Conservation (phyloP, 2,888 invertebrate species). For the Ptychoptera contaminata region DNA sequence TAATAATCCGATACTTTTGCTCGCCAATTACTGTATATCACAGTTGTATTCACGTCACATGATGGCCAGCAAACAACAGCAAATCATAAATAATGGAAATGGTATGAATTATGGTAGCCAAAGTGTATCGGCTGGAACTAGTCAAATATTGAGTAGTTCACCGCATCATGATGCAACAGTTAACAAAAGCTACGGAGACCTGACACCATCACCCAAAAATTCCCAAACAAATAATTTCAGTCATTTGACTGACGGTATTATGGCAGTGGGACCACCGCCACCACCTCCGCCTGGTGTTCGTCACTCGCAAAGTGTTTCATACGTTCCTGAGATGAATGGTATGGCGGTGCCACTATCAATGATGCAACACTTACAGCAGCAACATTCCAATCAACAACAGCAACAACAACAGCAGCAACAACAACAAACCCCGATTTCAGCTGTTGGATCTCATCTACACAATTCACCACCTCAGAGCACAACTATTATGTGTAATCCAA, state of each 20-base stretch:
- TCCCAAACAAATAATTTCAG: constrained; percentile 12
- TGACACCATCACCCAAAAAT: constrained; percentile 17
- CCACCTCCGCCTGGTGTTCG: constrained; percentile 11
- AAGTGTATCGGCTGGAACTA: constrained; percentile 17
- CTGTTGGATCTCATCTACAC: constrained; percentile 1
- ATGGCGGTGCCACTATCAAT: constrained; percentile 8
- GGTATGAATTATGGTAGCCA: constrained; percentile 23
- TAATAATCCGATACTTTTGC: constrained; percentile 52
- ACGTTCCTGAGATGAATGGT: constrained; percentile 11
- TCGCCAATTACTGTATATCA: constrained; percentile 63
- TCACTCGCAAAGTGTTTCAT: constrained; percentile 5
- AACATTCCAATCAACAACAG: constrained; percentile 13
- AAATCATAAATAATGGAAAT: constrained; percentile 36
- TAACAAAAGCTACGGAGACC: constrained; percentile 21
- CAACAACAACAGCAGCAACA: constrained; percentile 12
- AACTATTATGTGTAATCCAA: constrained; percentile 35
- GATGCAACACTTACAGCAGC: constrained; percentile 13
- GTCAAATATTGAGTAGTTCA: constrained; percentile 8
- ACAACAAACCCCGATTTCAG: constrained; percentile 4
- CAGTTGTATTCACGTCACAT: constrained; percentile 52
- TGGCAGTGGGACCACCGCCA: constrained; percentile 12
- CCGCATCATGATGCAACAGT: constrained; percentile 12
- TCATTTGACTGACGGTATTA: constrained; percentile 11
- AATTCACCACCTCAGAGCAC: constrained; percentile 24
- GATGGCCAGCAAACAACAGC: constrained; percentile 27